These are phyloP conservation scores for Noctuana brunneofusca DNA, from an alignment of 2,888 invertebrate genomes.

Conservation along the genomic window DNA sequence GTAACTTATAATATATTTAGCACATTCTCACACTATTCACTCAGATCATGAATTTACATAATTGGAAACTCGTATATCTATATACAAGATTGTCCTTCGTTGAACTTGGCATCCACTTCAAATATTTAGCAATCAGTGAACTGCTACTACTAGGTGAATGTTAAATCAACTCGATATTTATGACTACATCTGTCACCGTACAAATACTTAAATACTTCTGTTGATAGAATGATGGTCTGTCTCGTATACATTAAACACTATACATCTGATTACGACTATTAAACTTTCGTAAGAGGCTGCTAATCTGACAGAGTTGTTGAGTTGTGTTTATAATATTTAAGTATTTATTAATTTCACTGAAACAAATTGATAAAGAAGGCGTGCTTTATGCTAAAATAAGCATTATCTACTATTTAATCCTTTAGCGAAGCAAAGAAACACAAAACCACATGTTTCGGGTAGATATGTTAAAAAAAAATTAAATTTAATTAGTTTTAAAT, in stretches of 20 bases:
- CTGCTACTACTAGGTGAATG: neutral
- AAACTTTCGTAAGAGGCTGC: neutral
- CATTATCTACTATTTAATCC: no score
- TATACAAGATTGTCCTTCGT: constrained; percentile 11
- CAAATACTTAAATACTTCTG: neutral
- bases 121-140: constrained; percentile 11
- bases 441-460: no score
- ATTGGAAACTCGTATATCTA: neutral
- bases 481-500: no score
- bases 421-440: no score
- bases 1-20: constrained; percentile 22
- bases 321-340: no score
- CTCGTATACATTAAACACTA: neutral
- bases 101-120: constrained; percentile 28
- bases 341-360: no score
- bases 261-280: neutral
- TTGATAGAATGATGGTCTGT: neutral
- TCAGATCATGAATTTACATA: constrained; percentile 7
- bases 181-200: constrained; percentile 12
- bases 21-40: neutral
- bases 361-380: no score
- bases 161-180: constrained; percentile 9
- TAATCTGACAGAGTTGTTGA: neutral
- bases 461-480: no score
- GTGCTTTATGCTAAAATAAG: no score